Evolutionary conservation across 2,888 invertebrate genomes (phyloP).

Genomic region (Coelopa pilipes): DNA sequence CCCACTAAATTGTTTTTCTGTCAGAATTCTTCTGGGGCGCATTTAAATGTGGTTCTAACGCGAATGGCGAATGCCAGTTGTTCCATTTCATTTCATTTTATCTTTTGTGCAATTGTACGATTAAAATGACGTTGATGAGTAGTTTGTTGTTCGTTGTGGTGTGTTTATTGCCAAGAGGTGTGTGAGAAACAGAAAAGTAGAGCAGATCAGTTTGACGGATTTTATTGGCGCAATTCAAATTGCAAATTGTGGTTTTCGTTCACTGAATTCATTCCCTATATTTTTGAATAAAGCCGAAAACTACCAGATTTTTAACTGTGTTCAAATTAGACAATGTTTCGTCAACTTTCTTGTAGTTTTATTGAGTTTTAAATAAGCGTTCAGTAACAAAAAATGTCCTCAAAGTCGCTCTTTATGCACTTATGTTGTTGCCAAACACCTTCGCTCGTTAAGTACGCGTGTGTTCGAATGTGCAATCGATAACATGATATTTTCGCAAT

Average conservation of each 20-base stretch:
- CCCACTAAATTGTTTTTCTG: background rate
- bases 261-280: background rate
- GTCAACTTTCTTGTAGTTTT: too few relatives aligned
- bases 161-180: background rate
- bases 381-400: too few relatives aligned
- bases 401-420: too few relatives aligned
- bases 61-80: too few relatives aligned
- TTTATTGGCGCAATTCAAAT: background rate
- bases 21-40: background rate
- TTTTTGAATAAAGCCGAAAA: background rate
- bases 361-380: too few relatives aligned
- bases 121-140: background rate
- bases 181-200: background rate
- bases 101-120: too few relatives aligned
- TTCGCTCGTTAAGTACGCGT: background rate
- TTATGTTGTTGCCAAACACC: background rate
- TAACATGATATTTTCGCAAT: too few relatives aligned
- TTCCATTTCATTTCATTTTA: too few relatives aligned
- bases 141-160: background rate
- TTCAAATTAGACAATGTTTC: too few relatives aligned
- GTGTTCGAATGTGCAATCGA: background rate
- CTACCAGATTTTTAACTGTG: too few relatives aligned
- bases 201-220: background rate
- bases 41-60: background rate
- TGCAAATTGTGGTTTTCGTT: background rate